phyloP scores from a whole-genome alignment of 37 sponge, comb jelly and placozoan species.

The Crambe crambe region DNA sequence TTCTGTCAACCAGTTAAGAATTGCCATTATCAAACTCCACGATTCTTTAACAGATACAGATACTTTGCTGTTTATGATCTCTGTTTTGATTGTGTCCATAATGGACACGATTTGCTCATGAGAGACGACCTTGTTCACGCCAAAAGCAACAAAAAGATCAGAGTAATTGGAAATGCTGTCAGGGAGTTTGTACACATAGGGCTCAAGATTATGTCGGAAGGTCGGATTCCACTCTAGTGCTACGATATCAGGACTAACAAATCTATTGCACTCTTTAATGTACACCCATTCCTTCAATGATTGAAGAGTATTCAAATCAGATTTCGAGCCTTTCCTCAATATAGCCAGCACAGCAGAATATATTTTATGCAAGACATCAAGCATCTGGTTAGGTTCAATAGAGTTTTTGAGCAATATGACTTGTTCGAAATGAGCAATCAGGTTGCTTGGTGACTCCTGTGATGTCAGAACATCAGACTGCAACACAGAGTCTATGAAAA shows the following conservation, averaged over 20 bases:
- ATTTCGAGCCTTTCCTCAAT: too few relatives aligned
- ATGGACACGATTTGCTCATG: constrained; percentile 24
- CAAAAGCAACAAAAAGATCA: neutral
- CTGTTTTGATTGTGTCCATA: constrained; percentile 21
- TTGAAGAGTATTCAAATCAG: neutral
- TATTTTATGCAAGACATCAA: neutral
- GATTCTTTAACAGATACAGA: constrained; percentile 1
- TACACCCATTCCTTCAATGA: constrained; percentile 25
- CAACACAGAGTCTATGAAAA: neutral
- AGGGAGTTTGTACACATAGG: constrained; percentile 40
- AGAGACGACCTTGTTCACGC: neutral
- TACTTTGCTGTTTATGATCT: neutral
- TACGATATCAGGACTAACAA: constrained; percentile 25
- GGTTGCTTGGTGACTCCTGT: neutral
- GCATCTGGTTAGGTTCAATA: neutral
- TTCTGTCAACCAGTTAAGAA: constrained; percentile 46
- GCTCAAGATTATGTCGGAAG: constrained; percentile 39
- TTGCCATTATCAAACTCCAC: constrained; percentile 34
- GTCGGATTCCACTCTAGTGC: constrained; percentile 20
- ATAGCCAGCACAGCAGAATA: neutral
- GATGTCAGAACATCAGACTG: neutral
- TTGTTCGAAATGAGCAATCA: constrained; percentile 23
- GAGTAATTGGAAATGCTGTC: neutral
- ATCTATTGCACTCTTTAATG: constrained; percentile 6
- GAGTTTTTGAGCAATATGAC: neutral